Evolutionary conservation across 2,888 invertebrate genomes (phyloP).

Genomic region (Phyto melanocephala): DNA sequence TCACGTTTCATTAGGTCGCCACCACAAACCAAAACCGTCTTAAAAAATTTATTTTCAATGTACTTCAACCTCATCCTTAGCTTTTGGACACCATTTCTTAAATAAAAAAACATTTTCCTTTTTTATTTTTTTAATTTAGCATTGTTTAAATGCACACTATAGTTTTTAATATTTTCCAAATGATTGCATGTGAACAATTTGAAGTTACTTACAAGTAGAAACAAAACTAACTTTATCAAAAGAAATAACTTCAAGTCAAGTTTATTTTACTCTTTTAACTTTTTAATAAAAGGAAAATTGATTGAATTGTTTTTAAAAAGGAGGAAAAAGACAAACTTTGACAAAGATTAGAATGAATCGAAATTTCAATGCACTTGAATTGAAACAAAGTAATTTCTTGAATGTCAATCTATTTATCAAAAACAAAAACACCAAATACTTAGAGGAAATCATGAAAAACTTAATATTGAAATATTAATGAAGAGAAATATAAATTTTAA

Average conservation of each 20-base stretch:
- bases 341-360: neutral
- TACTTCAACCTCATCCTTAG: no score
- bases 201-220: constrained; percentile 12
- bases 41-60: no score
- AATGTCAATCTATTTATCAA: constrained; percentile 50
- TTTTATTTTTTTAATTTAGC: neutral
- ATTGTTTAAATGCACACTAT: neutral
- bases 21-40: no score
- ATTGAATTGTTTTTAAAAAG: neutral
- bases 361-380: constrained; percentile 25
- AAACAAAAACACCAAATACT: neutral
- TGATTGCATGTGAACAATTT: constrained; percentile 36
- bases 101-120: no score
- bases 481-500: neutral
- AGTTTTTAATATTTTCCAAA: constrained; percentile 28
- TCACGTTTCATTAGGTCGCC: no score
- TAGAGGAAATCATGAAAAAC: neutral
- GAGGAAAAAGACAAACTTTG: constrained; percentile 4
- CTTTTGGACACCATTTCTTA: no score
- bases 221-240: neutral
- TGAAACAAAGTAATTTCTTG: constrained; percentile 40
- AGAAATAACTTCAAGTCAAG: constrained; percentile 20
- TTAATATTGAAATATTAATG: neutral
- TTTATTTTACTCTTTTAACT: neutral
- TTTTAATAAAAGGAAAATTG: neutral